These are phyloP conservation scores for Fistularia commersonii DNA, from an alignment of 2,797 vertebrate species.

Conservation along the genomic window DNA sequence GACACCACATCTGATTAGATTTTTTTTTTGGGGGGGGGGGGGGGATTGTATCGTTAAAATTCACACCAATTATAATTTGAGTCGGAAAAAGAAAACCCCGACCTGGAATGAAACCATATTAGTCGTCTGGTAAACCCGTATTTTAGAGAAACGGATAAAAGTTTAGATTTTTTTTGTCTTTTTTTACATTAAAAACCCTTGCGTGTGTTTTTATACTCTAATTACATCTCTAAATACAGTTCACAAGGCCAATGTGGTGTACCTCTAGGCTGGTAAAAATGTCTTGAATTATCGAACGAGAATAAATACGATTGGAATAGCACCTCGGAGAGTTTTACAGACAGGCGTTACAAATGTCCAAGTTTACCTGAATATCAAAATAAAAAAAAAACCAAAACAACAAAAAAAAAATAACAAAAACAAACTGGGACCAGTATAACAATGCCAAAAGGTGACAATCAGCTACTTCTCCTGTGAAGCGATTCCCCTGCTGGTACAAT, in stretches of 20 bases:
- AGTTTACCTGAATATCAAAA: conserved; percentile 69
- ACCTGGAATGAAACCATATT: conserved; percentile 72
- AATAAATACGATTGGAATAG: conserved; percentile 75
- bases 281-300: conserved; percentile 59
- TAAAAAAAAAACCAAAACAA: too few relatives aligned
- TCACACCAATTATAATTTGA: conserved; percentile 18
- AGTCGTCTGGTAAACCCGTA: conserved; percentile 77
- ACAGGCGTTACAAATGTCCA: conserved; percentile 75
- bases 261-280: conserved; percentile 75
- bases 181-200: conserved; percentile 49
- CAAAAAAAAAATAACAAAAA: neutral
- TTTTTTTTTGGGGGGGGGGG: conserved; percentile 1
- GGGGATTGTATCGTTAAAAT: conserved; percentile 44
- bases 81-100: conserved; percentile 41
- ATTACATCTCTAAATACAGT: conserved; percentile 75
- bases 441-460: conserved; percentile 62
- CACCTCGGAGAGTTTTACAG: conserved; percentile 76
- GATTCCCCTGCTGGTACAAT: conserved; percentile 74
- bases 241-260: conserved; percentile 83
- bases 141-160: conserved; percentile 70
- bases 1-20: conserved; percentile 34
- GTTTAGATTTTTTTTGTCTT: conserved; percentile 31
- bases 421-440: conserved; percentile 55
- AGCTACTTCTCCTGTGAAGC: conserved; percentile 71
- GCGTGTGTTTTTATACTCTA: conserved; percentile 50